Conservation (phyloP, 2,113 vertebrate genomes). For the Cranoglanis bouderius region DNA sequence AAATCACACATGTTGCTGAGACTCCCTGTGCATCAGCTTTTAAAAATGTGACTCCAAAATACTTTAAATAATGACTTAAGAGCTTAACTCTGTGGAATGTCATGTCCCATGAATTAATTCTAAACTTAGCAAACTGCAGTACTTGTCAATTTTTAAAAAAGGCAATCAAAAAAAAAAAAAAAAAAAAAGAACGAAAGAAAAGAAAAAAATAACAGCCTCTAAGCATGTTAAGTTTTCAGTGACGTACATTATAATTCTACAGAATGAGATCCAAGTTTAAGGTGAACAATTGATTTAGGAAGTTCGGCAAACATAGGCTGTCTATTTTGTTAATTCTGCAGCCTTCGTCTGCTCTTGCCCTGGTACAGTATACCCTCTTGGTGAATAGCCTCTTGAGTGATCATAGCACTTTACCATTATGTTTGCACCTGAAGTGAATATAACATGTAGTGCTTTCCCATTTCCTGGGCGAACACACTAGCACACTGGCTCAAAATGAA, state of each 20-base stretch:
- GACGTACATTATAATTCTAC: not conserved
- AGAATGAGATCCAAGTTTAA: not conserved
- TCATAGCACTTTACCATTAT: not conserved
- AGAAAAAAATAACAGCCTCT: not conserved
- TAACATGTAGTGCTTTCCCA: not conserved
- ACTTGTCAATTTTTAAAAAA: not conserved
- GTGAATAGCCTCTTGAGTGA: not conserved
- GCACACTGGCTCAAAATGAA: not conserved
- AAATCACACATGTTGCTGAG: not conserved
- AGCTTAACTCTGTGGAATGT: not conserved
- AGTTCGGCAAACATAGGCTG: not conserved
- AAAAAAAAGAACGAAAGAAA: not conserved
- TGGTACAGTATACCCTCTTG: not conserved
- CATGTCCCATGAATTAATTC: not conserved
- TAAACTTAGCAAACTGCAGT: not conserved
- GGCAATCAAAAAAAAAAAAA: not conserved
- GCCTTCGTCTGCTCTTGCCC: not conserved
- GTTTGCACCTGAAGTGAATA: not conserved
- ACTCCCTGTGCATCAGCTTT: conserved; percentile 36
- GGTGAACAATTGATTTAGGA: not conserved
- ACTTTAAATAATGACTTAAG: not conserved
- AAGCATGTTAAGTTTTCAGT: not conserved
- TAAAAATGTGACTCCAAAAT: conserved; percentile 27
- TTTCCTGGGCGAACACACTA: not conserved
- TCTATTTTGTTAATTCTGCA: not conserved